Base-by-base conservation (phyloP, 2,888 invertebrate genomes). In the Digitonthophagus gazella region DNA sequence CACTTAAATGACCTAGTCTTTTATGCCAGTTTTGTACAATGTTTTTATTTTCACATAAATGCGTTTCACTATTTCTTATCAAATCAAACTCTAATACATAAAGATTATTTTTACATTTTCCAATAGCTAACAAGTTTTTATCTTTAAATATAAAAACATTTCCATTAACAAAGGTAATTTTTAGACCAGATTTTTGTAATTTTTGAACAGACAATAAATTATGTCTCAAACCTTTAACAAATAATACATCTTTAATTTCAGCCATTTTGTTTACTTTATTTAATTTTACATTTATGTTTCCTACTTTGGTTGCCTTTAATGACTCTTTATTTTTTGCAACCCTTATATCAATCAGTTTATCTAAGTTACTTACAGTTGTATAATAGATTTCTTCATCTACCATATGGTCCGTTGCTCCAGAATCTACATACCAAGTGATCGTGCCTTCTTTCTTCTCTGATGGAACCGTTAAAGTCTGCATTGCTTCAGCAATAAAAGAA, bases 151-250 rank as follows among this genome's bases (percentile, higher is more conserved):
- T 15, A 18, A 15, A 19, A 19, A 19, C 63, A n/a, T 63, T 44
- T 11, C 11, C 18, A 28, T 63, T 54, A 16, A 63, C 15, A 19
- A 67, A 67, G 15, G 14, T 28, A 18, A 55, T 15, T 67, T 63
- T 54, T 18, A 63, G 15, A 44, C 55, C 55, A 5, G 44, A 44
- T 6, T 61, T 67, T 61, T 61, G 20, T 28, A 63, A 44, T 54
- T 67, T 67, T 18, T 44, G 54, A 61, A 67, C 67, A 63, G 63
- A 67, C 15, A 67, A 28, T 20, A 67, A 44, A 63, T 63, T 67
- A 20, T 63, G 64, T 15, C 63, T 3, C 11, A 67, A 56, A 44
- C 63, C 54, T 61, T 63, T 63, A 54, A 63, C 63, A 44, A 44
- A 67, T 18, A 67, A 18, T 8, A 67, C 61, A 63, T 63, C 44